Evolutionary conservation across 2,797 vertebrate species (phyloP), one percentile per base, ranked within the genome.

Genomic region (Paguma larvata): DNA sequence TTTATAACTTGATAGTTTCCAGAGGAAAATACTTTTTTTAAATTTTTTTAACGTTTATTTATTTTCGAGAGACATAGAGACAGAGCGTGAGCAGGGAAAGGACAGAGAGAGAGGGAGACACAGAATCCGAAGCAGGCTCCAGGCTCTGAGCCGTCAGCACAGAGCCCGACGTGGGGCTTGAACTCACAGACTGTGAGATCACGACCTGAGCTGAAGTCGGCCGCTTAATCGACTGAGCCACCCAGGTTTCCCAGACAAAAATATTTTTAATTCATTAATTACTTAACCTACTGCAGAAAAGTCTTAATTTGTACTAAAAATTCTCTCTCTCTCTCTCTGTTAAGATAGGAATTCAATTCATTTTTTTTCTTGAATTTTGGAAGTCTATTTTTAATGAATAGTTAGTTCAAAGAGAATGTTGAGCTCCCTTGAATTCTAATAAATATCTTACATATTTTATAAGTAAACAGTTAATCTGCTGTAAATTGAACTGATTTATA

Each of bases 231-330:
- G 38, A 38, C 38, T 38, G 38, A 38, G 38, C 38, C 38, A 38
- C 38, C 38, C 38, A 38, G 38, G 38, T 38, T 2, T 3, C 38
- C 34, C 34, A 80, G 44, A 32, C 4, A 15, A 70, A 91, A 90
- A 56, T 44, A 84, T 53, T 27, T 85, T 88, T 56, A 89, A 84
- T 48, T 89, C 12, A 84, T 89, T 15, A 94, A 83, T 56, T 78
- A 59, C 62, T 92, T 89, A 72, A 89, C 56, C 8, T 84, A 13
- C n/a, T 65, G 14, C 16, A 68, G 13, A 56, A 77, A 80, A 46
- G 3, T 56, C 11, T 44, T 79, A 73, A 14, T 94, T 96, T 70
- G 6, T 77, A 12, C 41, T 48, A 78, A 30, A 90, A 92, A 59
- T 67, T 32, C 18, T 7, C 8, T 53, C 18, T 48, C 16, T 25